A percentile compares a stretch with the other conserved stretches of the same genome.
Conservation (phyloP, 1,140 invertebrate species). For the Tetragnatha versicolor region DNA sequence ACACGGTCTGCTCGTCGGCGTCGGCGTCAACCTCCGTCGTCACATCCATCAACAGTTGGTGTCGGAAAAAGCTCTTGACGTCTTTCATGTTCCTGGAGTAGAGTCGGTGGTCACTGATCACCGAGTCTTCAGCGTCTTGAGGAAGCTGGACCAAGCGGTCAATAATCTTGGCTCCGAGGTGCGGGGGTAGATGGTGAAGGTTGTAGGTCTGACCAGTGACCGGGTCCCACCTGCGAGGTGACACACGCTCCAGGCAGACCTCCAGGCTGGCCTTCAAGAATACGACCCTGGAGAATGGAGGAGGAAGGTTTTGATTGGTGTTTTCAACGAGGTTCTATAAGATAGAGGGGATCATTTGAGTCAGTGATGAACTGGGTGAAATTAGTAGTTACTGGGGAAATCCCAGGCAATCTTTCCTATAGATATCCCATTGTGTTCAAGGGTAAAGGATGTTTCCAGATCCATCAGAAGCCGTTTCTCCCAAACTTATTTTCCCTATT, state of each 20-base stretch:
- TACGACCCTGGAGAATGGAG: neutral
- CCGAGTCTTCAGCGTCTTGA: constrained; percentile 10
- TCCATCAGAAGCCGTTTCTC: no score
- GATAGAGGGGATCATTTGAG: no score
- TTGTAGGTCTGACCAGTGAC: constrained; percentile 16
- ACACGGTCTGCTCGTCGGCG: neutral
- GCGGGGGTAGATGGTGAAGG: neutral
- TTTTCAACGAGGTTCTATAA: no score
- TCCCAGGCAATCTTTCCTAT: no score
- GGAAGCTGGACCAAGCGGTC: constrained; percentile 25
- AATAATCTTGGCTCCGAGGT: neutral
- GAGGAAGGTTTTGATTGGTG: neutral
- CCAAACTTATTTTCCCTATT: no score
- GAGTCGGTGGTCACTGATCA: neutral
- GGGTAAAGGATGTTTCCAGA: no score
- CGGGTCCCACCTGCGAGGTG: constrained; percentile 12
- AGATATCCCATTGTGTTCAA: no score
- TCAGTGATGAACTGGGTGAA: no score
- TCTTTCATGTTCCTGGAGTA: neutral
- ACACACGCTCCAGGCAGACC: constrained; percentile 11
- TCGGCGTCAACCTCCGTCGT: constrained; percentile 4
- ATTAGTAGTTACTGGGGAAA: no score
- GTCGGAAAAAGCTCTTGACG: neutral
- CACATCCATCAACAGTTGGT: neutral
- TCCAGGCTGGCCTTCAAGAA: constrained; percentile 1